phyloP scores from a whole-genome alignment of 2,888 invertebrate genomes.

The Plebejus anna region DNA sequence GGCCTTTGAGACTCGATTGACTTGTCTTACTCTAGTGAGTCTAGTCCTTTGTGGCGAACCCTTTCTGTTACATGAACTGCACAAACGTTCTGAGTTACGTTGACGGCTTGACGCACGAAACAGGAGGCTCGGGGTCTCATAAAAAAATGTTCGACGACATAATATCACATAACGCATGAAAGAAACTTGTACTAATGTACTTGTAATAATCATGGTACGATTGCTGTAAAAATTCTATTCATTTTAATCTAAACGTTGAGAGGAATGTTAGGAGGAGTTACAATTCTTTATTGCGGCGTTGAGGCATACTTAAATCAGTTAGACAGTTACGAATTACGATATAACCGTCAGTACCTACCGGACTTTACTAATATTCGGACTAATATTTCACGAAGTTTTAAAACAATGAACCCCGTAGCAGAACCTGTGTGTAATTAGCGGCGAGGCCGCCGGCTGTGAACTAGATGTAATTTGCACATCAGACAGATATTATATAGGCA shows the following conservation, averaged over 20 bases:
- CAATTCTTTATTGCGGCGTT: no score
- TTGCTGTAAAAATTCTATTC: no score
- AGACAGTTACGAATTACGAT: no score
- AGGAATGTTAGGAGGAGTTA: no score
- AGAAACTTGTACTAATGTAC: no score
- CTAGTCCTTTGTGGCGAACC: slow-evolving; percentile 1
- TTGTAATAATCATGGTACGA: no score
- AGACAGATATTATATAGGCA: slow-evolving; percentile 5
- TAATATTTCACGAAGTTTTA: not conserved
- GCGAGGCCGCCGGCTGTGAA: not conserved
- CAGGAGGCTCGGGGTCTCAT: no score
- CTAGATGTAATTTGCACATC: slow-evolving; percentile 13
- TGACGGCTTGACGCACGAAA: not conserved
- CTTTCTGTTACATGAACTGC: not conserved
- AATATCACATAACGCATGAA: no score
- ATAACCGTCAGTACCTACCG: no score
- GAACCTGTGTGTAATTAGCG: not conserved
- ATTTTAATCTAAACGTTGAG: no score
- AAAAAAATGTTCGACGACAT: no score
- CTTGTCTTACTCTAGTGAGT: not conserved
- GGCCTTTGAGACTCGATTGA: slow-evolving; percentile 36
- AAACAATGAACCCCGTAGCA: not conserved
- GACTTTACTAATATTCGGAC: not conserved
- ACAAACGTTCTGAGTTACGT: not conserved
- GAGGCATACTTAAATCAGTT: no score